phyloP scores from a whole-genome alignment of 2,797 vertebrate genomes.

The Pipistrellus nathusii region DNA sequence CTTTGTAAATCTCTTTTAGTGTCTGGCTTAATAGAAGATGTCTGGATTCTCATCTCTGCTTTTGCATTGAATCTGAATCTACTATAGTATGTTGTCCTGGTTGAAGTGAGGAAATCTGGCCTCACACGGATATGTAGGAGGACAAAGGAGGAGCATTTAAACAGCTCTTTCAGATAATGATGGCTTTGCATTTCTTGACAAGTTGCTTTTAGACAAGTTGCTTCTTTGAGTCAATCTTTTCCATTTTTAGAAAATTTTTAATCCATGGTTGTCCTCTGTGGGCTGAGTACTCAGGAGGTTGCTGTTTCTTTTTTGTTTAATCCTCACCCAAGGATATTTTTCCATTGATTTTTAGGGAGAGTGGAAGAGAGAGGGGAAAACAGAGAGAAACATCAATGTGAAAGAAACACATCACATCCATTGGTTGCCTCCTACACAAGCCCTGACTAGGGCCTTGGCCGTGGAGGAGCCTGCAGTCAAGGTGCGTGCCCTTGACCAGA shows the following conservation, averaged over 20 bases:
- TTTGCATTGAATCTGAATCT: neutral
- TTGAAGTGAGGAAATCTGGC: constrained; percentile 18
- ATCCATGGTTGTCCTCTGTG: neutral
- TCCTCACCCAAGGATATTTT: too few species aligned
- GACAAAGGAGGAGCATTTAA: neutral
- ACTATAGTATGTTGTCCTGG: neutral
- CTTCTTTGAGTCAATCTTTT: neutral
- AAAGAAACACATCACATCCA: too few species aligned
- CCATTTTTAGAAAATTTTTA: neutral
- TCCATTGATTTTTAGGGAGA: too few species aligned
- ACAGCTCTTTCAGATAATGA: neutral
- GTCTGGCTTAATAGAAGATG: neutral
- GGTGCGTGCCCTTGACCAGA: too few species aligned
- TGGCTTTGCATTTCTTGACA: neutral
- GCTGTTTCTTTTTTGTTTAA: neutral
- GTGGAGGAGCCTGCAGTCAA: too few species aligned
- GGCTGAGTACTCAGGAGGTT: neutral
- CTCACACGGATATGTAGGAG: neutral
- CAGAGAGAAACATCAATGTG: too few species aligned
- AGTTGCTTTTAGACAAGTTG: too few species aligned
- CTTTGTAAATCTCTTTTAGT: neutral
- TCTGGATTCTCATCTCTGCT: neutral
- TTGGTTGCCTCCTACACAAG: too few species aligned
- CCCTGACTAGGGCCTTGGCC: too few species aligned
- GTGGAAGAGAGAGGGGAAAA: too few species aligned